phyloP scores from a whole-genome alignment of 2,797 vertebrate genomes.

The Picus viridis region DNA sequence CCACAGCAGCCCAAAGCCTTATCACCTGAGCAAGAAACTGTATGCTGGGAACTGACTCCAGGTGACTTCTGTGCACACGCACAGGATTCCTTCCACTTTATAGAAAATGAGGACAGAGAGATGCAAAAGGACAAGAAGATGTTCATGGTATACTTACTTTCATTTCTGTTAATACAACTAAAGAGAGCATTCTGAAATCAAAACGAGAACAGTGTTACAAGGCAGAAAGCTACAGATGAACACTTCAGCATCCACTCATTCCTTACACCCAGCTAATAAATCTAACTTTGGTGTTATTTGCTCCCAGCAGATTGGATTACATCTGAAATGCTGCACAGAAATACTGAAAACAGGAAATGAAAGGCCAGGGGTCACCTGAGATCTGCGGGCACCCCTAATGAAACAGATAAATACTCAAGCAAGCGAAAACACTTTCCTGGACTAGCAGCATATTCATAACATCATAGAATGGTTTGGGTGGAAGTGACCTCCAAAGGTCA shows the following conservation, averaged over 20 bases:
- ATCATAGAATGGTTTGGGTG: too few relatives aligned
- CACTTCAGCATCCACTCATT: background rate
- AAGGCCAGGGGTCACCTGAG: background rate
- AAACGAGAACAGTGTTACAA: slow-evolving; percentile 74
- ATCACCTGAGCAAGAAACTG: background rate
- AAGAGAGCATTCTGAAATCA: slow-evolving; percentile 92
- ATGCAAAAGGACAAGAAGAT: background rate
- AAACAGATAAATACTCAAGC: background rate
- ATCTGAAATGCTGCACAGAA: background rate
- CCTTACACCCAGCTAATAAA: background rate
- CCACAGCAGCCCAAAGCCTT: background rate
- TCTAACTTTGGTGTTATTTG: background rate
- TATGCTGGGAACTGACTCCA: background rate
- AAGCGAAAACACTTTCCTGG: background rate
- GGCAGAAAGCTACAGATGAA: slow-evolving; percentile 39
- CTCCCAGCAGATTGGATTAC: background rate
- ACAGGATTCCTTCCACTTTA: background rate
- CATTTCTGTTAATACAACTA: slow-evolving; percentile 99
- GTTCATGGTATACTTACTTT: slow-evolving; percentile 88
- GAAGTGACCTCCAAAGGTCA: too few relatives aligned
- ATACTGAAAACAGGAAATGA: background rate
- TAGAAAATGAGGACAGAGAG: background rate
- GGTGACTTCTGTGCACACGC: background rate
- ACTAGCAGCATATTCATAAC: background rate
- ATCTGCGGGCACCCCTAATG: background rate